Evolutionary conservation across 2,797 vertebrate genomes (phyloP), one percentile per base, ranked within the genome.

Genomic region (Bucorvus abyssinicus): DNA sequence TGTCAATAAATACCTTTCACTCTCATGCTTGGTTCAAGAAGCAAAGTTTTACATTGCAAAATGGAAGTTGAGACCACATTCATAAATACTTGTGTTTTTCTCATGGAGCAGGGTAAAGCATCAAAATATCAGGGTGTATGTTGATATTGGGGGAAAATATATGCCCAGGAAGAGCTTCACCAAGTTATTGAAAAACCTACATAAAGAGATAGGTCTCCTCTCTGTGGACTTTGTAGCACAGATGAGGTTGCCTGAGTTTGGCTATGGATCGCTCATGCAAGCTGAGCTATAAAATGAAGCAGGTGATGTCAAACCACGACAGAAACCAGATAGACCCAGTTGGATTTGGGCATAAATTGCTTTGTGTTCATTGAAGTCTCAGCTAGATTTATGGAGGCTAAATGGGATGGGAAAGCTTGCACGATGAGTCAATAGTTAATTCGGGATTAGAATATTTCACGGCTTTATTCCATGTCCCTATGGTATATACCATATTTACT

Each of bases 221-320:
- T 92, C 78, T 50, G 64, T 65, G 91, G 78, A 34, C 56, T 61
- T 89, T 12, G 23, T 64, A 75, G 68, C 59, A 68, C 50, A 82
- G 86, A 95, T 92, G 84, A 95, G 50, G 59, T 83, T 92, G 84
- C 84, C 75, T 69, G 88, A 61, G 68, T 80, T 92, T 83, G 75
- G 91, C 67, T 90, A 85, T 89, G 90, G 86, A 69, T 95, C 78
- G 34, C 88, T 95, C 92, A 89, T 87, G 84, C 2, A 27, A 87
- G 81, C 56, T 90, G 87, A 90, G 84, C 95, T 75, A 71, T 96
- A 96, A 97, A 94, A 92, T 75, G 76, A 49, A 96, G 95, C 96
- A 95, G 94, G 93, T 96, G 95, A 96, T 95, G 89, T 95, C 94
- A 95, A 96, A 95, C 95, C 96, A 96, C 95, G 96, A 97, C 92